Conservation (phyloP, 2,888 invertebrate species). For the Neoscelio sp. region DNA sequence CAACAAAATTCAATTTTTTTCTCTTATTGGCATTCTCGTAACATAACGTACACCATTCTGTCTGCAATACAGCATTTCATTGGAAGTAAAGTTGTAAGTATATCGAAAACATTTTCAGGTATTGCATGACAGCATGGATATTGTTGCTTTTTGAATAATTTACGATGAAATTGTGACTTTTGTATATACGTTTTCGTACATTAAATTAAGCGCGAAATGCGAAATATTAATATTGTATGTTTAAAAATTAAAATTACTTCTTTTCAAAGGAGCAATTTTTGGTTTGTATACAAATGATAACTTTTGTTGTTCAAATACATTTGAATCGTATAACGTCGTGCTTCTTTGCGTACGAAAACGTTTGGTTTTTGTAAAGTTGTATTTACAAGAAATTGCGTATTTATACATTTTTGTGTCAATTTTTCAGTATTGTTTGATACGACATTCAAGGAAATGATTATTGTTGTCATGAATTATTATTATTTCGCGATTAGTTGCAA, state of each 20-base stretch:
- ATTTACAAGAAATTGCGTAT: too few relatives aligned
- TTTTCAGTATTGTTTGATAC: too few relatives aligned
- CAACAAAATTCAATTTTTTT: conserved; percentile 29
- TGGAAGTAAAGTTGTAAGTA: conserved; percentile 83
- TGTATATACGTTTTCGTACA: conserved; percentile 1
- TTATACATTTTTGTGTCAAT: too few relatives aligned
- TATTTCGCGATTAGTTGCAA: conserved; percentile 6
- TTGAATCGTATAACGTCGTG: too few relatives aligned
- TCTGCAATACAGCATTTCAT: conserved; percentile 82
- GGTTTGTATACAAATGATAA: background rate
- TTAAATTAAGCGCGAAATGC: too few relatives aligned
- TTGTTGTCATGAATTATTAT: background rate
- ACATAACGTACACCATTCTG: conserved; percentile 70
- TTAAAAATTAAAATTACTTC: too few relatives aligned
- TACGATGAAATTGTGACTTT: conserved; percentile 11
- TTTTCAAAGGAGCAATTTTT: conserved; percentile 10
- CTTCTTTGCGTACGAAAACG: too few relatives aligned
- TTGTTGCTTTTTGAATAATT: conserved; percentile 36
- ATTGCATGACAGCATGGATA: conserved; percentile 78
- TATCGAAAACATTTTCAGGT: conserved; percentile 70
- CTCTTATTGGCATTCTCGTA: conserved; percentile 27
- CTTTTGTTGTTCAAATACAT: too few relatives aligned
- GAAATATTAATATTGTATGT: too few relatives aligned
- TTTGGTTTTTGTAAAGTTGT: too few relatives aligned
- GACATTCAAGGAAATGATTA: too few relatives aligned